Base-by-base conservation (phyloP, 2,113 vertebrate genomes). In the Notothenia rossii region DNA sequence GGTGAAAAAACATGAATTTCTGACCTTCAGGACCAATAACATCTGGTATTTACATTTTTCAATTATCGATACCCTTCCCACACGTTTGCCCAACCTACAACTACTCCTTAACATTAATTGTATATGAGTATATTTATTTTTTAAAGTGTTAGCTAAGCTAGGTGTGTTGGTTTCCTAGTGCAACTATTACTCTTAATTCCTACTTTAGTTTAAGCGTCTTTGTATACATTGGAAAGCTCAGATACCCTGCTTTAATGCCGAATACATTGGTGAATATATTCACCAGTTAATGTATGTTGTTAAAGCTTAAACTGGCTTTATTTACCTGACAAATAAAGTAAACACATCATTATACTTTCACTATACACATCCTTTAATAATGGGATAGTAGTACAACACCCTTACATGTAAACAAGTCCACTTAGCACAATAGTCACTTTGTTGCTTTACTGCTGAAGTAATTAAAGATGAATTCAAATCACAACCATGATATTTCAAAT, bases 31-130 rank as follows among this genome's bases (percentile, higher is more conserved):
- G 61, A 66, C 11, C 20, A 5, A 2, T 14, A 60, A 78, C 22
- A 61, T 55, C 46, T 56, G 88, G 88, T 90, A 87, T 85, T 82
- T 86, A 77, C 4, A 12, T n/a, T 40, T 36, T 45, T 72, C 2
- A 43, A 3, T 2, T 20, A 0, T 68, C 1, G 13, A 67, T 20
- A 59, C 10, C 36, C 8, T 48, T 65, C 18, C 15, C 2, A 78
- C 0, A 3, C 7, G 4, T 43, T 6, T 18, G 15, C 10, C 0
- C 3, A 50, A 20, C 0, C 17, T 11, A 48, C 4, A 63, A 49
- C 56, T 5, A 8, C 36, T 58, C 22, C 7, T 6, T 4, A 12
- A 43, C 20, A 8, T 1, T 49, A 43, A 49, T 33, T 12, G 17
- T 40, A 5, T 0, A 6, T 7, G 11, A 49, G 45, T 58, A 36